Evolutionary conservation across 2,797 vertebrate genomes (phyloP).

Genomic region (Neolamprologus multifasciatus): DNA sequence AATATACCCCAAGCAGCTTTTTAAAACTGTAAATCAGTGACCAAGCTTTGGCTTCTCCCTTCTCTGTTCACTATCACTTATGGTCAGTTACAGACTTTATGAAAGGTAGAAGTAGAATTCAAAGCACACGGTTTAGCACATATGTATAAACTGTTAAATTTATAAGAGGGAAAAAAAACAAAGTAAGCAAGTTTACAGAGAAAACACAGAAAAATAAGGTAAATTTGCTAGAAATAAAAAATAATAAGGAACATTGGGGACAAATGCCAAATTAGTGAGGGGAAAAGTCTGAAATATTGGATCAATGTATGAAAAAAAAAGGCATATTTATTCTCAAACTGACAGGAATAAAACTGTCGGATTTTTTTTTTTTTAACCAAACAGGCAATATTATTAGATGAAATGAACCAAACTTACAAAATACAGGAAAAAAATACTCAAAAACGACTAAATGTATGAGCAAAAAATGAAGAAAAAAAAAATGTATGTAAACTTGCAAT

Average conservation of each 20-base stretch:
- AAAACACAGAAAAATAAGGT: not conserved
- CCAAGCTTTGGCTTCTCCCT: not conserved
- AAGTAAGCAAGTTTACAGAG: not conserved
- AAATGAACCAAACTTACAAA: not conserved
- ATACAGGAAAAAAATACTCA: not conserved
- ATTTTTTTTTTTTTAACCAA: not conserved
- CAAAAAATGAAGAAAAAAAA: not conserved
- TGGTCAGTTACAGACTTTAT: not conserved
- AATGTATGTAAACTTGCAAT: not conserved
- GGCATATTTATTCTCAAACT: not conserved
- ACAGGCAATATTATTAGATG: not conserved
- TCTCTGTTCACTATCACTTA: not conserved
- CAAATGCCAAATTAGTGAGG: not conserved
- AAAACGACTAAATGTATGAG: not conserved
- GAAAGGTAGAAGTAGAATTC: not conserved
- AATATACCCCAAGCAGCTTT: not conserved
- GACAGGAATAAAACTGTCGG: not conserved
- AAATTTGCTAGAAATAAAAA: not conserved
- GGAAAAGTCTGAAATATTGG: not conserved
- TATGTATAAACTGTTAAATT: not conserved
- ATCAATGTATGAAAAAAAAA: not conserved
- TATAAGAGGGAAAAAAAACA: not conserved
- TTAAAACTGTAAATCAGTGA: not conserved
- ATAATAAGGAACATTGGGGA: not conserved
- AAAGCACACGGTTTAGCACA: rapidly evolving